Percentiles rank a stretch among this genome's conserved stretches.
Evolutionary conservation across 2,797 vertebrate species (phyloP).

Genomic region (Ptychobarbus kaznakovi): DNA sequence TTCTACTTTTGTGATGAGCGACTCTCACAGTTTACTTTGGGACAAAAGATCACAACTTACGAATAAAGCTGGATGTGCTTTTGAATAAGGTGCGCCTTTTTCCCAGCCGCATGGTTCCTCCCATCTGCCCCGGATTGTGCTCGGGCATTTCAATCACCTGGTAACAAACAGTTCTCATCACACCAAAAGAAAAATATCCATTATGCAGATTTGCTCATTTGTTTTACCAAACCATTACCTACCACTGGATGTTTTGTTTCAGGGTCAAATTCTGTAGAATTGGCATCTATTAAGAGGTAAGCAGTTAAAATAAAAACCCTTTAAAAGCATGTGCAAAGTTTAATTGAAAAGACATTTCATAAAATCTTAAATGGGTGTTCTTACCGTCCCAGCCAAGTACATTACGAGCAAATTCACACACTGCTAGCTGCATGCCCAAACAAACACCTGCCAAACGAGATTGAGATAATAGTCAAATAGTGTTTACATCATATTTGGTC

Average conservation of each 20-base stretch:
- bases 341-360: background rate
- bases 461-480: background rate
- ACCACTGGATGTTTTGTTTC: slow-evolving; percentile 92
- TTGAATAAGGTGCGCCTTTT: slow-evolving; percentile 92
- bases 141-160: slow-evolving; percentile 98
- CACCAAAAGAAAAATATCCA: background rate
- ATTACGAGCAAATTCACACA: slow-evolving; percentile 91
- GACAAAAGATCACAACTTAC: slow-evolving; percentile 71
- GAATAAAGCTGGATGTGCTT: slow-evolving; percentile 85
- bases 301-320: background rate
- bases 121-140: slow-evolving; percentile 95
- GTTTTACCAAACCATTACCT: slow-evolving; percentile 65
- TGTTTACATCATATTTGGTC: background rate
- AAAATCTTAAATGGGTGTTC: slow-evolving; percentile 22
- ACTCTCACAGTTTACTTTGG: background rate
- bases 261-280: slow-evolving; percentile 96
- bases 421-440: slow-evolving; percentile 95
- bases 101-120: slow-evolving; percentile 94
- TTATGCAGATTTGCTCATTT: background rate
- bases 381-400: slow-evolving; percentile 93
- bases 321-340: background rate
- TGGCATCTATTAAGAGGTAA: slow-evolving; percentile 84
- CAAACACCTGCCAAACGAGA: slow-evolving; percentile 85
- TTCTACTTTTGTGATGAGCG: background rate
- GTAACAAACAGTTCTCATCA: background rate